phyloP scores from a whole-genome alignment of 2,888 invertebrate species.

The Axea sp. region DNA sequence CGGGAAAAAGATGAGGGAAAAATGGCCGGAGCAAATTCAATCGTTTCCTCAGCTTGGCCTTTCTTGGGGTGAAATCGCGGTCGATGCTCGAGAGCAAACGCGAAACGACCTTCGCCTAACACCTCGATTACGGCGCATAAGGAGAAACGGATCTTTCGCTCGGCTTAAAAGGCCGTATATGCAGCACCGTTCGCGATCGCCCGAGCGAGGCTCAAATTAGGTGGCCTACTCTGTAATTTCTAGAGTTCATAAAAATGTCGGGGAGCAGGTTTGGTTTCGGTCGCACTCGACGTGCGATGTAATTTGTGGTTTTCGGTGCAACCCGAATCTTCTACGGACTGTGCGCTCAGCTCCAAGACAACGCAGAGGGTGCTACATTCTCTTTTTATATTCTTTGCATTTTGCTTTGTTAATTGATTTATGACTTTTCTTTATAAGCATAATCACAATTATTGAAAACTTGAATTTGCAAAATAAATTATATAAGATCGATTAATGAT shows the following conservation, averaged over 20 bases:
- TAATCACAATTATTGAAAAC: no score
- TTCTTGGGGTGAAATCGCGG: conserved; percentile 56
- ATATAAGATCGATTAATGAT: no score
- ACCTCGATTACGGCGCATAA: conserved; percentile 63
- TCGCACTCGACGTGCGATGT: conserved; percentile 63
- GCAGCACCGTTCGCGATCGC: conserved; percentile 57
- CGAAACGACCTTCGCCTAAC: conserved; percentile 64
- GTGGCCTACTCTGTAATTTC: conserved; percentile 65
- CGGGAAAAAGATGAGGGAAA: conserved; percentile 47
- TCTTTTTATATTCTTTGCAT: background rate
- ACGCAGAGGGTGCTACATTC: conserved; percentile 30
- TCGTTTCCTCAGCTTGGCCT: conserved; percentile 48
- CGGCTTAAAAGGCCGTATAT: conserved; percentile 57
- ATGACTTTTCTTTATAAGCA: conserved; percentile 12
- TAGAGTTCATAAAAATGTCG: conserved; percentile 65
- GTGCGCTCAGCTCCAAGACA: conserved; percentile 13
- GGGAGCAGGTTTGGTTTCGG: conserved; percentile 60
- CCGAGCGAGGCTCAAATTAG: conserved; percentile 63
- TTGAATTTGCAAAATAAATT: no score
- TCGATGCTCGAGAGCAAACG: conserved; percentile 58
- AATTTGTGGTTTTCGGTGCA: conserved; percentile 64
- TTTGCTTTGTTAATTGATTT: conserved; percentile 31
- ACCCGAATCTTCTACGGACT: conserved; percentile 62
- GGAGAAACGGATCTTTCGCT: conserved; percentile 56
- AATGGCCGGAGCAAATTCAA: conserved; percentile 53